Conservation (phyloP, 1,140 invertebrate genomes). For the Mya arenaria region DNA sequence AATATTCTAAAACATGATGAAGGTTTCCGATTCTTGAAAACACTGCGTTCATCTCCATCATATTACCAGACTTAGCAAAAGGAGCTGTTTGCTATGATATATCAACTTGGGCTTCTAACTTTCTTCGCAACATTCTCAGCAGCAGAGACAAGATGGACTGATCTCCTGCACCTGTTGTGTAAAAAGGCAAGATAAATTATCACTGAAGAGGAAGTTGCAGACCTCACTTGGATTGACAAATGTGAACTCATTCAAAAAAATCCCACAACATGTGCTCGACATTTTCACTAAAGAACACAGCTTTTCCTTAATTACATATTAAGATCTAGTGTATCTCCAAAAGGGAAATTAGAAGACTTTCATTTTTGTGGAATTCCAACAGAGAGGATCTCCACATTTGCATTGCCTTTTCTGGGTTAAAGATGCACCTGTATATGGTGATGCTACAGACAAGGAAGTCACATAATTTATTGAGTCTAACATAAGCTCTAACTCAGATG, state of each 20-base stretch:
- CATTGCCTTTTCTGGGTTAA: slow-evolving; percentile 70
- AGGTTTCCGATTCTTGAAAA: slow-evolving; percentile 56
- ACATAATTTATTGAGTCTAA: slow-evolving; percentile 41
- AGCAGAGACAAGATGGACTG: slow-evolving; percentile 62
- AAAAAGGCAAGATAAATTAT: slow-evolving; percentile 12
- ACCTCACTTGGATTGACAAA: slow-evolving; percentile 49
- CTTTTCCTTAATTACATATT: slow-evolving; percentile 57
- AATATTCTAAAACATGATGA: slow-evolving; percentile 55
- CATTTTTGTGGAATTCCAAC: slow-evolving; percentile 53
- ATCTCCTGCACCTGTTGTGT: slow-evolving; percentile 49
- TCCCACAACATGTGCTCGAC: slow-evolving; percentile 58
- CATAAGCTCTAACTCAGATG: slow-evolving; percentile 29
- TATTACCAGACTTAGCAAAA: slow-evolving; percentile 57
- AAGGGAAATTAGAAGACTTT: slow-evolving; percentile 42
- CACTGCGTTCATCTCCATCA: slow-evolving; percentile 51
- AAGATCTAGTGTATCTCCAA: slow-evolving; percentile 59
- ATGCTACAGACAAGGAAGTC: slow-evolving; percentile 15
- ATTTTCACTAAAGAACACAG: slow-evolving; percentile 52
- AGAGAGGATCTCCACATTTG: slow-evolving; percentile 49
- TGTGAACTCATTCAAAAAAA: slow-evolving; percentile 55
- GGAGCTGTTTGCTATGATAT: slow-evolving; percentile 63
- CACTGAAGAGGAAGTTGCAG: slow-evolving; percentile 16
- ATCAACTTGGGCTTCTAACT: slow-evolving; percentile 56
- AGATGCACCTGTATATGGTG: slow-evolving; percentile 70
- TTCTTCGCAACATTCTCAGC: slow-evolving; percentile 62